Conservation (phyloP, 2,888 invertebrate genomes). For the Trachelus tabidus region DNA sequence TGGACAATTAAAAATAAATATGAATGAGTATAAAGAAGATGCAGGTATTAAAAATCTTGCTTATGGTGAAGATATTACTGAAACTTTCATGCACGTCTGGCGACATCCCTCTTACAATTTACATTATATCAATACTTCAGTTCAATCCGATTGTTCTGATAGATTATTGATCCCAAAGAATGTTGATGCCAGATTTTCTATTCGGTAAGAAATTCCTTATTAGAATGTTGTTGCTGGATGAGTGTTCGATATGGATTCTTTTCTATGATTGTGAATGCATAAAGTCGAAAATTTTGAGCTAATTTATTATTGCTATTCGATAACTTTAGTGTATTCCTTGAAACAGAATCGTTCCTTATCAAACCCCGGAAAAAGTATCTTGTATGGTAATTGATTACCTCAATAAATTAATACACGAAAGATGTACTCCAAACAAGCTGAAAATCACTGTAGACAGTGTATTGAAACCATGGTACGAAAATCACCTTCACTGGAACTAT, state of each 20-base stretch:
- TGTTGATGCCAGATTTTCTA: slow-evolving; percentile 37
- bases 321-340: background rate
- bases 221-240: background rate
- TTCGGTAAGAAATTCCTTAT: slow-evolving; percentile 32
- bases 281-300: too few species aligned
- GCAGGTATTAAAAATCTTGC: slow-evolving; percentile 30
- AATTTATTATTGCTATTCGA: background rate
- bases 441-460: slow-evolving; percentile 21
- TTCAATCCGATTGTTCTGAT: slow-evolving; percentile 19
- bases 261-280: background rate
- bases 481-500: slow-evolving; percentile 59
- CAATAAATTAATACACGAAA: slow-evolving; percentile 22
- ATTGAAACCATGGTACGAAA: slow-evolving; percentile 63
- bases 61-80: slow-evolving; percentile 26
- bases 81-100: slow-evolving; percentile 65
- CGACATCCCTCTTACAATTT: slow-evolving; percentile 46
- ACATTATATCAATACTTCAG: slow-evolving; percentile 31
- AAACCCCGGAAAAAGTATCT: slow-evolving; percentile 28
- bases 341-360: slow-evolving; percentile 36
- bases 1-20: slow-evolving; percentile 30
- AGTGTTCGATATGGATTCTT: background rate
- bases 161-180: slow-evolving; percentile 34
- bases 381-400: slow-evolving; percentile 26
- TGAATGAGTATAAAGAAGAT: slow-evolving; percentile 31
- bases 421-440: slow-evolving; percentile 37